These are phyloP conservation scores for Sebastes iracundus DNA, from an alignment of 2,797 vertebrate species.

Conservation along the genomic window DNA sequence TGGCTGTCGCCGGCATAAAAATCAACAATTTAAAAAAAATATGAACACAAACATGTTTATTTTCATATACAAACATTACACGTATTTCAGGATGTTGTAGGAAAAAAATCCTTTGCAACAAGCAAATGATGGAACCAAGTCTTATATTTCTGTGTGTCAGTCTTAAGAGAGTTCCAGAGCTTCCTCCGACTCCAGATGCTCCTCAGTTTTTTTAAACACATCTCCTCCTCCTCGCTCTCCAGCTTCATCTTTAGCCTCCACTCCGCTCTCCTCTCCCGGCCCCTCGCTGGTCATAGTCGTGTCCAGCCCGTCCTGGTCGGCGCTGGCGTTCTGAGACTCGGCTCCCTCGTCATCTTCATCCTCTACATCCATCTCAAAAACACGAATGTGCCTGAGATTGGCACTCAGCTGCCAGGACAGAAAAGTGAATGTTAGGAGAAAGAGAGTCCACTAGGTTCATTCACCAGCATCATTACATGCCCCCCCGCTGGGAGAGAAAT, in stretches of 20 bases:
- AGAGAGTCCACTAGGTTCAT: not conserved
- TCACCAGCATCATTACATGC: not conserved
- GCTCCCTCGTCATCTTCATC: conserved; percentile 94
- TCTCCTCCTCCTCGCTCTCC: conserved; percentile 22
- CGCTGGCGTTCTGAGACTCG: conserved; percentile 82
- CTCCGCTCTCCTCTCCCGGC: conserved; percentile 26
- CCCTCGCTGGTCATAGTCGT: conserved; percentile 69
- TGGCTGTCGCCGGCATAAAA: no score
- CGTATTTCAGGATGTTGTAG: not conserved
- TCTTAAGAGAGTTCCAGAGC: conserved; percentile 53
- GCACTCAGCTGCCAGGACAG: conserved; percentile 87
- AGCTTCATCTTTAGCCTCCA: conserved; percentile 32
- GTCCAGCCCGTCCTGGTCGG: conserved; percentile 83
- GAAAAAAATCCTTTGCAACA: not conserved
- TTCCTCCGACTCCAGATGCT: conserved; percentile 71
- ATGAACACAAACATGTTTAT: conserved; percentile 34
- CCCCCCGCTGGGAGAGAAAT: not conserved
- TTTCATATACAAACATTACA: not conserved
- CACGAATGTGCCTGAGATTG: conserved; percentile 93
- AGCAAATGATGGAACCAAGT: not conserved
- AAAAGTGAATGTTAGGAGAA: not conserved
- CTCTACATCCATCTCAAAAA: conserved; percentile 99
- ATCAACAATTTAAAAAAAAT: not conserved
- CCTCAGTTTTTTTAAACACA: conserved; percentile 41
- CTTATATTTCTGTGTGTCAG: not conserved